A percentile compares a stretch with the other conserved stretches of the same genome.
These are phyloP conservation scores for Artibeus lituratus DNA, from an alignment of 2,797 vertebrate species.

Conservation along the genomic window DNA sequence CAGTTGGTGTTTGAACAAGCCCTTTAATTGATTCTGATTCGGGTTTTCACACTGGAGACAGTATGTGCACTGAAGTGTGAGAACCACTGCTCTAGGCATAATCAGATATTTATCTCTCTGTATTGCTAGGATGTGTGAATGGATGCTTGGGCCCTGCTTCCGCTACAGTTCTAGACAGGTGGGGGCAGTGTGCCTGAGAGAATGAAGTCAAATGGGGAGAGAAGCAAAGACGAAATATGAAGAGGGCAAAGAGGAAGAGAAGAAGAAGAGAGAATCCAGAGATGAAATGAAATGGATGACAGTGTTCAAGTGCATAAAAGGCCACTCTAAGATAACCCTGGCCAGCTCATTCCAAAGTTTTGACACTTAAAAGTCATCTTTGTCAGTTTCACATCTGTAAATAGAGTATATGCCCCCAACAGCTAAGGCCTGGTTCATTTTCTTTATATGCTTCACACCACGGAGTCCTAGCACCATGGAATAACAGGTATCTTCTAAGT, in stretches of 20 bases:
- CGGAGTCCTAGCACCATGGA: not conserved
- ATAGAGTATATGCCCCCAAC: not conserved
- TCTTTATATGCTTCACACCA: not conserved
- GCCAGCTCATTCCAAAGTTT: not conserved
- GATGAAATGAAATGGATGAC: not conserved
- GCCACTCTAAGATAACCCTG: not conserved
- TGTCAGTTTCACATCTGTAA: not conserved
- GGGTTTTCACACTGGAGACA: no score
- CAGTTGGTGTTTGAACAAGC: not conserved
- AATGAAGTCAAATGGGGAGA: not conserved
- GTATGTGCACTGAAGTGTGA: not conserved
- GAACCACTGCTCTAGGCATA: not conserved
- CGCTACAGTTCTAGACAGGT: not conserved
- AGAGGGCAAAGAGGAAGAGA: not conserved
- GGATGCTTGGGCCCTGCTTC: not conserved
- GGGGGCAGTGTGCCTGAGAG: not conserved
- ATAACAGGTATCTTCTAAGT: not conserved
- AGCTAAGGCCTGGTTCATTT: not conserved
- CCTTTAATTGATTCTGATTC: not conserved
- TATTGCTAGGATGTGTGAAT: not conserved
- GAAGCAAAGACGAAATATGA: not conserved
- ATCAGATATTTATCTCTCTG: not conserved
- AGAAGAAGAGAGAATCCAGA: not conserved
- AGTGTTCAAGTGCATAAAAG: not conserved
- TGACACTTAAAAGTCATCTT: not conserved